Conservation (phyloP, 2,113 vertebrate genomes). For the Felis chaus region DNA sequence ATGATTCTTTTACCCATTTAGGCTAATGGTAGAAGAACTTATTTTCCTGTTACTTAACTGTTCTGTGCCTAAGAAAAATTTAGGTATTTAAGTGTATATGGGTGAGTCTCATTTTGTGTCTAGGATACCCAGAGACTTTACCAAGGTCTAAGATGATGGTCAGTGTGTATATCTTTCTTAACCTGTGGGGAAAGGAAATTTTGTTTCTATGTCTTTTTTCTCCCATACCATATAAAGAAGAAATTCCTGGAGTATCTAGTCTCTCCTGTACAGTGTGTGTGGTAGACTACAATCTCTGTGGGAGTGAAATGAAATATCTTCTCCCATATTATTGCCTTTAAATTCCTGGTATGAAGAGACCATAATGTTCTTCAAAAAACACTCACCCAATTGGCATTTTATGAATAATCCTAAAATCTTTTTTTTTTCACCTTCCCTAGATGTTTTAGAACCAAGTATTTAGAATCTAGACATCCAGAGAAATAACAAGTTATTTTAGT, state of each 20-base stretch:
- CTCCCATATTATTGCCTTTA: conserved; percentile 20
- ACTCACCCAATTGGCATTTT: conserved; percentile 15
- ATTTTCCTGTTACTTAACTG: conserved; percentile 12
- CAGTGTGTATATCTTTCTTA: background rate
- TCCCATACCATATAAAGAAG: background rate
- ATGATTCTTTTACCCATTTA: background rate
- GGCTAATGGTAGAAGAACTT: background rate
- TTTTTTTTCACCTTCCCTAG: conserved; percentile 47
- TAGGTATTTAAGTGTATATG: conserved; percentile 26
- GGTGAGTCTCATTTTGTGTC: background rate
- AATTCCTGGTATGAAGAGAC: conserved; percentile 30
- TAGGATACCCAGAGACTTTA: background rate
- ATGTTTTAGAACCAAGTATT: conserved; percentile 26
- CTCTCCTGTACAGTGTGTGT: background rate
- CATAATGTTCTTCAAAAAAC: conserved; percentile 38
- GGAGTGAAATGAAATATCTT: conserved; percentile 42
- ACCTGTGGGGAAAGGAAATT: conserved; percentile 28
- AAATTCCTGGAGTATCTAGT: conserved; percentile 10
- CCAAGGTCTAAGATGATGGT: background rate
- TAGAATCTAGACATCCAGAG: conserved; percentile 48
- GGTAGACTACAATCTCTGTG: background rate
- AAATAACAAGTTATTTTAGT: conserved; percentile 12
- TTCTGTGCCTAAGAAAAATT: conserved; percentile 44
- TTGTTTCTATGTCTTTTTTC: conserved; percentile 20
- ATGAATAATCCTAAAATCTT: conserved; percentile 43